Conservation (phyloP, 1,140 invertebrate genomes). For the Paraescarpia echinospica region DNA sequence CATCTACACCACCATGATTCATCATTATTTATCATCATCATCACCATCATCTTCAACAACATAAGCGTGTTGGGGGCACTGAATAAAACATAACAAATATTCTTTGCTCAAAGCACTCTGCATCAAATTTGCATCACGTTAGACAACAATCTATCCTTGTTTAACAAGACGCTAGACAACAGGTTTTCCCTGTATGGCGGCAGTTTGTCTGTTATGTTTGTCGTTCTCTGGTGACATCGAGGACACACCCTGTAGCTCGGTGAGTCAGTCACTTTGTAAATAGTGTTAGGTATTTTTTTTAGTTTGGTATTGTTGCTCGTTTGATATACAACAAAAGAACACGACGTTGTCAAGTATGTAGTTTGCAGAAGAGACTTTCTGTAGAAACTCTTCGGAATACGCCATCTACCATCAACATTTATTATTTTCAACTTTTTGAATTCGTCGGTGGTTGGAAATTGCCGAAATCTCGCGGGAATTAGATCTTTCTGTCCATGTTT, state of each 20-base stretch:
- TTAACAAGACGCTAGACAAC: neutral
- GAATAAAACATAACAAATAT: neutral
- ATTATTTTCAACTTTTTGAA: neutral
- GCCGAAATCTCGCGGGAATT: neutral
- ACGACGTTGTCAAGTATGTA: neutral
- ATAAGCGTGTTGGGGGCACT: neutral
- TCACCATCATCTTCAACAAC: neutral
- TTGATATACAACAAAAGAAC: neutral
- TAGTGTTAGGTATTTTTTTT: too few species aligned
- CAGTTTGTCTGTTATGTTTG: neutral
- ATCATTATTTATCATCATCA: neutral
- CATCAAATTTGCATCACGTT: neutral
- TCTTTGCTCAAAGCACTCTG: neutral
- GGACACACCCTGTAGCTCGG: neutral
- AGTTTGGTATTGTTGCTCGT: neutral
- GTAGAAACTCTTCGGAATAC: too few species aligned
- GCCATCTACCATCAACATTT: too few species aligned
- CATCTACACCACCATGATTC: too few species aligned
- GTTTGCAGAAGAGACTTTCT: too few species aligned
- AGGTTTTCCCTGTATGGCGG: neutral
- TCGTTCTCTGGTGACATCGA: neutral
- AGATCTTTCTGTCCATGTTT: neutral
- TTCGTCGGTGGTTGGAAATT: neutral
- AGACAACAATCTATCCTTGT: neutral
- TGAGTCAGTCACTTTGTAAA: neutral